phyloP scores from a whole-genome alignment of 1,140 invertebrate genomes.

The Ostrea edulis region DNA sequence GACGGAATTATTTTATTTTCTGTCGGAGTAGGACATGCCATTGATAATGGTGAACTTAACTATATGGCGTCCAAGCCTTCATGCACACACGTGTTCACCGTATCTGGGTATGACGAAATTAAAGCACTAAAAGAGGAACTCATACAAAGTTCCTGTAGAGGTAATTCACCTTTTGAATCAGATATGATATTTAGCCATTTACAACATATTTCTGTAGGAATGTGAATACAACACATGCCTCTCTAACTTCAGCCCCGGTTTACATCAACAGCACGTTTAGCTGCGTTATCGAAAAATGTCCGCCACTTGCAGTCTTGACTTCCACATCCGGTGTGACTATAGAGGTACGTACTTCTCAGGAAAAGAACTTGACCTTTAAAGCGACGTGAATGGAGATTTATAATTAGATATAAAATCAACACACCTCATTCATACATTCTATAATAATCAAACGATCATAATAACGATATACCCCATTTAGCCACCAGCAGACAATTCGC shows the following conservation, averaged over 20 bases:
- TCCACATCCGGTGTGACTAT: slow-evolving; percentile 57
- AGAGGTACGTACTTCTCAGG: slow-evolving; percentile 61
- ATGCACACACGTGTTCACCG: slow-evolving; percentile 69
- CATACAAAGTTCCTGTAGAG: slow-evolving; percentile 64
- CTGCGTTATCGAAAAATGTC: slow-evolving; percentile 60
- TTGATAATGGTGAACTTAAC: slow-evolving; percentile 58
- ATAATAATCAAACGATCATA: too few species aligned
- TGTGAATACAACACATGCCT: background rate
- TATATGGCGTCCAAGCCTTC: slow-evolving; percentile 63
- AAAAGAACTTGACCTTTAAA: too few species aligned
- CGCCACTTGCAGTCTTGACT: slow-evolving; percentile 58
- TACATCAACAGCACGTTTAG: slow-evolving; percentile 63
- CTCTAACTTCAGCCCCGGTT: slow-evolving; percentile 59
- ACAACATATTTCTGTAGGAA: background rate
- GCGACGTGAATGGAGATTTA: too few species aligned
- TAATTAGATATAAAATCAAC: too few species aligned
- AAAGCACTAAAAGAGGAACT: slow-evolving; percentile 66
- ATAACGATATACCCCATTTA: too few species aligned
- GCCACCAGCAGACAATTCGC: too few species aligned
- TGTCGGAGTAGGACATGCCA: slow-evolving; percentile 60
- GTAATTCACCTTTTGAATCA: slow-evolving; percentile 43
- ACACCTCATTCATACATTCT: too few species aligned
- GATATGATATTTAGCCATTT: background rate
- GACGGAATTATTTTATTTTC: slow-evolving; percentile 63
- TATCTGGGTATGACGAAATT: slow-evolving; percentile 64